These are phyloP conservation scores for Pseudochromis fuscus DNA, from an alignment of 2,797 vertebrate genomes.

Conservation along the genomic window DNA sequence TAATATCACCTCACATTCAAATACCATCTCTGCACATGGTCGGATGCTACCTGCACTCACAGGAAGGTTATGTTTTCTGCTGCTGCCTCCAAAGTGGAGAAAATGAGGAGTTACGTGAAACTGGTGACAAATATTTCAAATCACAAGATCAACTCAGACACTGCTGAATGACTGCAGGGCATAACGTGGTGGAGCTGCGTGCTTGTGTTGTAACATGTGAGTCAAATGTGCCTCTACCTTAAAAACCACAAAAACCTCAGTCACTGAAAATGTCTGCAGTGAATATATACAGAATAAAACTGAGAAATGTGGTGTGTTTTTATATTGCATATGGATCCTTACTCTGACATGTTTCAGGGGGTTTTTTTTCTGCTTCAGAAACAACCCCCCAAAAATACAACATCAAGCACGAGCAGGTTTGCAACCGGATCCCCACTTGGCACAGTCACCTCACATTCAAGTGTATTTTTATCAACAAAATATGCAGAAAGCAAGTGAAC, in stretches of 20 bases:
- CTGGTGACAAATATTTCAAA: neutral
- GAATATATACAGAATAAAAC: neutral
- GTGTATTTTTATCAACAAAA: neutral
- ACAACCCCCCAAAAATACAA: neutral
- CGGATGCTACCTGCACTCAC: conserved; percentile 2
- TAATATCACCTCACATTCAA: conserved; percentile 20
- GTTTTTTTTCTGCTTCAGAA: neutral
- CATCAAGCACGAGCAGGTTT: neutral
- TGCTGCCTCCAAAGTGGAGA: neutral
- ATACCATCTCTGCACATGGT: neutral
- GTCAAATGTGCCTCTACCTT: neutral
- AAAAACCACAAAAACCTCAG: neutral
- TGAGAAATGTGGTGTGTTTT: too few relatives aligned
- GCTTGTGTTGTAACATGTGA: neutral
- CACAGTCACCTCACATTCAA: neutral
- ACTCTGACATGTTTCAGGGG: neutral
- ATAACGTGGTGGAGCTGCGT: neutral
- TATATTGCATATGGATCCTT: neutral
- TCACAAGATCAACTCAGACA: neutral
- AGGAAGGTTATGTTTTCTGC: neutral
- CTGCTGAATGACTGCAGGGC: neutral
- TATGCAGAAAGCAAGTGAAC: neutral
- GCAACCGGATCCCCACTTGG: neutral
- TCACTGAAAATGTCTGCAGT: neutral
- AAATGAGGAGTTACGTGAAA: neutral